These are phyloP conservation scores for Epinephelus awoara DNA, from an alignment of 2,797 vertebrate species.

Conservation along the genomic window DNA sequence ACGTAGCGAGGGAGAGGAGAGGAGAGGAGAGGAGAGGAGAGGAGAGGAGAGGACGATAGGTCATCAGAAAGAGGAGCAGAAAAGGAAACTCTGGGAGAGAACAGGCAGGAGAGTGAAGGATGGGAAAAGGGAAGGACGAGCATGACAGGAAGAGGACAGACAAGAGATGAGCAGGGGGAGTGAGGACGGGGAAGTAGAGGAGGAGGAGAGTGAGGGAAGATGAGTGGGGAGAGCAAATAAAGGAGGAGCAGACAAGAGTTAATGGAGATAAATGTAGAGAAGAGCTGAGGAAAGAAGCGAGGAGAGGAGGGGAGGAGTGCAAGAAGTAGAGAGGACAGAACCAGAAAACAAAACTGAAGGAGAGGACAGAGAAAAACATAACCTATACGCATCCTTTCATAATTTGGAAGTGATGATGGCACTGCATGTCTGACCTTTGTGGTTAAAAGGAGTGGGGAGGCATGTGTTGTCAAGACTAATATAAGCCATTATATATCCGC, in stretches of 20 bases:
- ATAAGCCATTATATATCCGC: constrained; percentile 23
- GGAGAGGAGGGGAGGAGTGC: not conserved
- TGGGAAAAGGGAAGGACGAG: constrained; percentile 23
- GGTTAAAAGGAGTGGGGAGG: constrained; percentile 11
- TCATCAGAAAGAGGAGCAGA: constrained; percentile 6
- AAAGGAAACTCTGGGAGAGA: constrained; percentile 3
- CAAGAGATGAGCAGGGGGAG: constrained; percentile 18
- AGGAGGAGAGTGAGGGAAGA: constrained; percentile 16
- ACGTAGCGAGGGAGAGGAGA: constrained; percentile 32
- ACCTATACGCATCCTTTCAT: not conserved
- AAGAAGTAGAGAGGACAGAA: constrained; percentile 5
- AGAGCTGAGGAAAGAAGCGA: constrained; percentile 1
- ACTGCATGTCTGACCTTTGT: constrained; percentile 36
- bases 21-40: constrained; percentile 16
- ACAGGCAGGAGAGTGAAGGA: constrained; percentile 14
- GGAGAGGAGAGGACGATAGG: constrained; percentile 12
- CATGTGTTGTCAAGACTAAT: constrained; percentile 32
- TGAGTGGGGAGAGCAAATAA: constrained; percentile 34
- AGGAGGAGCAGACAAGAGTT: constrained; percentile 41
- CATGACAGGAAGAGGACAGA: constrained; percentile 32
- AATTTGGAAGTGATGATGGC: not conserved
- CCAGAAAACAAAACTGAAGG: not conserved
- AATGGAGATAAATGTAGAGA: constrained; percentile 57
- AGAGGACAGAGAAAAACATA: not conserved
- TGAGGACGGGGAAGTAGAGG: constrained; percentile 38